Base-by-base conservation (phyloP, 2,113 vertebrate species). In the Atrichornis clamosus region DNA sequence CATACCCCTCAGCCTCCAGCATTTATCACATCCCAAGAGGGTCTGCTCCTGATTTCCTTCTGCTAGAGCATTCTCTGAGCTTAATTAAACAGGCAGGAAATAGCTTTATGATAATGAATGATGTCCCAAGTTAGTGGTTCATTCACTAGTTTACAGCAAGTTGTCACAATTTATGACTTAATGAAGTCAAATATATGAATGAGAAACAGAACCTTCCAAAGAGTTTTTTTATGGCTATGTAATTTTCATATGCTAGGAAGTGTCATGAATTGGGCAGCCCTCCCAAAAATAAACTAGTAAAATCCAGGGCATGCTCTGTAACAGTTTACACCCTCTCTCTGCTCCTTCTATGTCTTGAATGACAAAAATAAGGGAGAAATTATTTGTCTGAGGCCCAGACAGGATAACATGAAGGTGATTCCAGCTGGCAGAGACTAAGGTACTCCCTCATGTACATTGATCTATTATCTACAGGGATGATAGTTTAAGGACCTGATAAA, bases 11-110 rank as follows among this genome's bases (percentile, higher is more conserved):
- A 50, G 67, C 32, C 58, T 88, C 72, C 53, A 39, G 41, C 59
- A 47, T 76, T 95, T 86, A 47, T 64, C n/a, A 13, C 37, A 73
- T 86, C 60, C 35, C 77, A 62, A 41, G 56, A 65, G 55, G 37
- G 28, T 81, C 50, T 92, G 64, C 50, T 88, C 68, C 63, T 85
- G 65, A 56, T 82, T 92, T 64, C 55, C 37, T 69, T 74, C 83
- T 79, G 70, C 44, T 83, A 46, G 32, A 84, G 59, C 10, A 4
- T 69, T 83, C 41, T 88, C 39, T 49, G 76, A 90, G 80, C 55
- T 84, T 83, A 95, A 89, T 94, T 77, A 79, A 83, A 46, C 35
- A 80, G 76, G 32, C 50, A 92, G 84, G 55, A 92, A 90, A 94
- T 69, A 85, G 50, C 53, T 80, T 86, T 80, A 47, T 84, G 37